phyloP scores from a whole-genome alignment of 2,888 invertebrate species.

The Galerucella pusilla region DNA sequence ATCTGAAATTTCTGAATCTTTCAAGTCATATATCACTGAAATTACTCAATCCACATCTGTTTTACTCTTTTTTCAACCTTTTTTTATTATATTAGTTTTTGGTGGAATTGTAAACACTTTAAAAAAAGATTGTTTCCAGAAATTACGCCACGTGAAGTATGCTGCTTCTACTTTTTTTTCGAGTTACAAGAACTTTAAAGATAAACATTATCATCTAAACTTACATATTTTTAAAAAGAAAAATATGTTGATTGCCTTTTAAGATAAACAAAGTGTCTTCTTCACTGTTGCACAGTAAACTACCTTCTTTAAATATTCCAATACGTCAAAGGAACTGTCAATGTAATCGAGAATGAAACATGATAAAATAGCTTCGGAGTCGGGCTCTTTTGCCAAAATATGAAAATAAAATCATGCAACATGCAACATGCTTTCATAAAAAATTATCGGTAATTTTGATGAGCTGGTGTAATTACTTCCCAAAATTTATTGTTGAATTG shows the following conservation, averaged over 20 bases:
- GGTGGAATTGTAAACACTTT: conserved; percentile 7
- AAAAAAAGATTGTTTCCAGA: conserved; percentile 10
- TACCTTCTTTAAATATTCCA: not conserved
- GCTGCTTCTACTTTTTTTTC: not conserved
- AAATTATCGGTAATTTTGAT: too few species aligned
- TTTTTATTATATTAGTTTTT: not conserved
- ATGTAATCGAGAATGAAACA: too few species aligned
- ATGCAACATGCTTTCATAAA: too few species aligned
- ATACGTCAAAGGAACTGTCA: not conserved
- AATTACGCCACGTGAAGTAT: conserved; percentile 16
- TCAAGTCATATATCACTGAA: too few species aligned
- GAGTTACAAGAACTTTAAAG: conserved; percentile 16
- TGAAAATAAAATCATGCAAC: too few species aligned
- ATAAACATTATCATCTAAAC: conserved; percentile 16
- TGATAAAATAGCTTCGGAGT: too few species aligned
- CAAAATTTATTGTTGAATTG: too few species aligned
- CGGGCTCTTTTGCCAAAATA: too few species aligned
- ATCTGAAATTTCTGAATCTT: too few species aligned
- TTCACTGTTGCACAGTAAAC: not conserved
- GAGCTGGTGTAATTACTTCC: too few species aligned
- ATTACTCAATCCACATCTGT: too few species aligned
- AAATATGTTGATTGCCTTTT: not conserved
- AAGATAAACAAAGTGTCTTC: not conserved
- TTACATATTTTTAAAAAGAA: not conserved
- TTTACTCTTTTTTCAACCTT: too few species aligned